Conservation (phyloP, 1,140 invertebrate genomes). For the Drosophila tsacasi region DNA sequence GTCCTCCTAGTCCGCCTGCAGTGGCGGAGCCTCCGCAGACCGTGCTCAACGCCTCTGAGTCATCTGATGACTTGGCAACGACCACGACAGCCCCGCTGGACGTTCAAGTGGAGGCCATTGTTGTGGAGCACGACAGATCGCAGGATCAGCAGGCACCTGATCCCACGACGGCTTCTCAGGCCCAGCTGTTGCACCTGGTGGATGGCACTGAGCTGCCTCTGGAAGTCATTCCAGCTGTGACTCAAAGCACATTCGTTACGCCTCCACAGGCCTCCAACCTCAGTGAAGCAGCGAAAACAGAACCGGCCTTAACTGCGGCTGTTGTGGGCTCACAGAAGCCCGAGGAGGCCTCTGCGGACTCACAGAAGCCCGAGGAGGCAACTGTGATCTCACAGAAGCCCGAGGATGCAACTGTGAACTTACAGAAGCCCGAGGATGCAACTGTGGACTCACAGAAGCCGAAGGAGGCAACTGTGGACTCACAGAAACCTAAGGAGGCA, state of each 20-base stretch:
- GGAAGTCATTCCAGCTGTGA: constrained; percentile 37
- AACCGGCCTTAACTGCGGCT: constrained; percentile 8
- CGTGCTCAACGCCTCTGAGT: constrained; percentile 66
- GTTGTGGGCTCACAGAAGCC: too few species aligned
- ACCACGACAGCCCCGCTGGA: constrained; percentile 70
- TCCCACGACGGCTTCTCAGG: constrained; percentile 49
- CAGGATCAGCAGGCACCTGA: constrained; percentile 24
- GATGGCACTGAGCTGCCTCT: constrained; percentile 73
- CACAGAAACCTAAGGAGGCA: too few species aligned
- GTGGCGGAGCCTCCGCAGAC: constrained; percentile 7
- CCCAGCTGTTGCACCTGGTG: constrained; percentile 53
- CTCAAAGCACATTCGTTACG: constrained; percentile 8
- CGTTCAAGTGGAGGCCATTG: constrained; percentile 43
- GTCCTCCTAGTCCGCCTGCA: constrained; percentile 3
- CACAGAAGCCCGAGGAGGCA: neutral
- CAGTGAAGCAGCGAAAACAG: neutral
- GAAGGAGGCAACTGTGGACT: neutral
- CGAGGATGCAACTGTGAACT: too few species aligned
- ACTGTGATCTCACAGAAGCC: neutral
- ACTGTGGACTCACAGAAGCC: neutral
- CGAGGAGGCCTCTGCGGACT: neutral
- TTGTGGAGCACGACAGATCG: constrained; percentile 55
- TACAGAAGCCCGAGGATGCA: neutral
- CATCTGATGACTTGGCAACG: constrained; percentile 34
- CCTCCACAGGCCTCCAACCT: neutral